Conservation (phyloP, 2,113 vertebrate genomes). For the Chrysemys picta region DNA sequence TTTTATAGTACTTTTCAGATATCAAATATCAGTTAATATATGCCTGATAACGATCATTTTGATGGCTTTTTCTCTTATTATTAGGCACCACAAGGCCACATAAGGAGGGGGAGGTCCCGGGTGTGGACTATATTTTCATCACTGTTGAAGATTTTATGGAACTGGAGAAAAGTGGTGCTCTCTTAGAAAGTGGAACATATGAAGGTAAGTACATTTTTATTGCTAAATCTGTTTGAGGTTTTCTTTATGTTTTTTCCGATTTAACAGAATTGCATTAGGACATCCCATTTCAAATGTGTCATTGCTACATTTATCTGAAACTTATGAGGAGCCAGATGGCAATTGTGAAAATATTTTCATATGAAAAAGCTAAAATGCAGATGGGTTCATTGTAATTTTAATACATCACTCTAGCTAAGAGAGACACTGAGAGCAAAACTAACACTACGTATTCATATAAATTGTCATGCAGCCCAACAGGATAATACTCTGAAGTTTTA, state of each 20-base stretch:
- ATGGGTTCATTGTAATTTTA: not conserved
- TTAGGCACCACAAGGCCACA: slow-evolving; percentile 98
- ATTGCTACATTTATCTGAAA: not conserved
- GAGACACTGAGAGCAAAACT: not conserved
- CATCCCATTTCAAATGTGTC: not conserved
- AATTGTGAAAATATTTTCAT: slow-evolving; percentile 26
- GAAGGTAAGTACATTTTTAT: slow-evolving; percentile 86
- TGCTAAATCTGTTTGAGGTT: not conserved
- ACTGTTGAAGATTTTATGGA: slow-evolving; percentile 97
- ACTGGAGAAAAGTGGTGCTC: slow-evolving; percentile 96
- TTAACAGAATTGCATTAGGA: not conserved
- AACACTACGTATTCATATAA: not conserved
- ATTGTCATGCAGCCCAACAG: not conserved
- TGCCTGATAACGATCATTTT: slow-evolving; percentile 5
- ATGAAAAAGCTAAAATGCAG: slow-evolving; percentile 2
- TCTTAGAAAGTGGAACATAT: slow-evolving; percentile 99
- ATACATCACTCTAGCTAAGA: not conserved
- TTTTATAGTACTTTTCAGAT: not conserved
- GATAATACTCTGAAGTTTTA: not conserved
- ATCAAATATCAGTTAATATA: not conserved
- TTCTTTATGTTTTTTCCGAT: not conserved
- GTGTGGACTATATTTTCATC: slow-evolving; percentile 99
- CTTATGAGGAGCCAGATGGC: slow-evolving; percentile 4
- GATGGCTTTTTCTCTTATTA: slow-evolving; percentile 50
- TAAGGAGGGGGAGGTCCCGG: slow-evolving; percentile 98